Base-by-base conservation (phyloP, 2,888 invertebrate species). In the Pammene fasciana region DNA sequence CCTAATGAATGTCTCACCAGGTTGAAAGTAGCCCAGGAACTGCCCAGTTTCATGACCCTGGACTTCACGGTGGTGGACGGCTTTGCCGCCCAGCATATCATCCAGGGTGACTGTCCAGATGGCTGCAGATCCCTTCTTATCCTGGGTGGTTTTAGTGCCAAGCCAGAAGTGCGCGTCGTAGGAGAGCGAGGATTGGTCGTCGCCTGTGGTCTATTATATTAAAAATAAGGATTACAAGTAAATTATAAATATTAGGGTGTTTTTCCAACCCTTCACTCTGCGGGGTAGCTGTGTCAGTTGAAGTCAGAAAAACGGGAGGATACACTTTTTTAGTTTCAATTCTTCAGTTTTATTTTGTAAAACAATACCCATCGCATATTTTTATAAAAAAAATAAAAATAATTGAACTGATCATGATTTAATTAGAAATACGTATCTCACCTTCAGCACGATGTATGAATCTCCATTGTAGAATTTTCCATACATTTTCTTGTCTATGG, bases 91-190 rank as follows among this genome's bases (percentile, higher is more conserved):
- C 6, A 98, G 93, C 78, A 94, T 94, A 79, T 98, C 97, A 78
- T 98, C 98, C 71, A 98, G 89, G 76, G 97, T 97, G 0, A 98
- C 96, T 0, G 97, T 95, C 77, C 95, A 88, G 67, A 96, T 96
- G 0, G 96, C 96, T 0, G 96, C 96, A 0, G 96, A 93, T 0
- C 96, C 96, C 73, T 94, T 93, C 89, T 96, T 96, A 85, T 96
- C 96, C 83, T 95, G 95, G 0, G 95, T 94, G 0, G 96, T 96
- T 77, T 97, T 94, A 59, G 94, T 94, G 34, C 98, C 98, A n/a
- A 98, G 91, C 98, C 98, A 98, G 90, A 97, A 98, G 85, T 97
- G 97, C 3, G 97, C 94, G 82, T 98, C 96, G 94, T 97, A 96
- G 9, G 92, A 86, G 1, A 95, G 88, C 0, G 93, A 84, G 0